Evolutionary conservation across 2,113 vertebrate genomes (phyloP), one percentile per base, ranked within the genome.

Genomic region (Ariopsis seemanni): DNA sequence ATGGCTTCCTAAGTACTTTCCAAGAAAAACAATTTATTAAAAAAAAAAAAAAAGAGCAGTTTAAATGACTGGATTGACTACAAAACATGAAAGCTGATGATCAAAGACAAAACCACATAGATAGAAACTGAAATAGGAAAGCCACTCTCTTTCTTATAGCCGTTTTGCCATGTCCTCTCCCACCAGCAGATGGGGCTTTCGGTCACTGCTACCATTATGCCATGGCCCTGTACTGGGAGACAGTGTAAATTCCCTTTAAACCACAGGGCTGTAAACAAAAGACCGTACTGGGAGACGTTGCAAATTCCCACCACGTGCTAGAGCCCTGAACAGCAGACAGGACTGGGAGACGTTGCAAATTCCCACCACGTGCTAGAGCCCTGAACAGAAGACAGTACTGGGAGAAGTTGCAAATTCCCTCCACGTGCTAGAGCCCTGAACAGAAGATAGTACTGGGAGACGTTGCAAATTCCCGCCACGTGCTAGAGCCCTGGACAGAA

Each of bases 171-270:
- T 82, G 0, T 63, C 11, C 50, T 77, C 50, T 78, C 8, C 72
- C 30, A 78, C 58, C 86, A 88, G 71, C 22, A 88, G 86, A 78
- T 88, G 86, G 86, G 6, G 86, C 67, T 83, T 67, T 87, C 17
- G 1, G 55, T 34, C 75, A 78, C 5, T 58, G 78, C 78, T 58
- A 58, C 55, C 5, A 48, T 42, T 22, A 62, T 25, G 57, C 57
- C 18, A 58, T 11, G 14, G 27, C 8, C 78, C 53, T 15, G 77
- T 30, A 18, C 42, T 42, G 42, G 42, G 42, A 42, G 42, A 42
- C 42, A 4, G 42, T 42, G 27, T 12, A 30, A 15, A 30, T 74
- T 71, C 12, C n/a, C 67, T 34, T 20, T 71, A 34, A 71, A 65
- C 20, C 17, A 25, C 65, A 69, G n/a, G n/a, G 27, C 67, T 34